phyloP scores from a whole-genome alignment of 2,888 invertebrate species.

The Bombylius discolor region DNA sequence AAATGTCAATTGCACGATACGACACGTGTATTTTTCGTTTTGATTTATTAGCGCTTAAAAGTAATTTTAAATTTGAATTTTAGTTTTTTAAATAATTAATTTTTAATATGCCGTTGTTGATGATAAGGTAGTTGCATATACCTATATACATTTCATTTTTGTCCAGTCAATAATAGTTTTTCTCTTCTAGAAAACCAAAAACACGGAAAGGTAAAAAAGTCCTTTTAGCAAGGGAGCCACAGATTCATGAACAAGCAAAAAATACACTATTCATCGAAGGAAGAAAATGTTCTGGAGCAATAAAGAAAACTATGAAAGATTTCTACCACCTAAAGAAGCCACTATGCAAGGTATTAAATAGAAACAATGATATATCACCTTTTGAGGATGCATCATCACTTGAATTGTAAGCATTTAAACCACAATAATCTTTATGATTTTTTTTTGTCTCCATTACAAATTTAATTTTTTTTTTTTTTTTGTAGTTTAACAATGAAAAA shows the following conservation, averaged over 20 bases:
- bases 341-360: conserved; percentile 56
- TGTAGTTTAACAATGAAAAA: conserved; percentile 59
- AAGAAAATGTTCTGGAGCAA: conserved; percentile 58
- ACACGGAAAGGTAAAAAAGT: conserved; percentile 79
- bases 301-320: conserved; percentile 67
- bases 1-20: no score
- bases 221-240: conserved; percentile 68
- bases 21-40: no score
- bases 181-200: conserved; percentile 62
- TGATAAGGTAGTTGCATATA: conserved; percentile 22
- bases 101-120: conserved; percentile 27
- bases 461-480: background rate
- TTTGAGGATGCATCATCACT: conserved; percentile 83
- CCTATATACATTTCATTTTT: conserved; percentile 11
- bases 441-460: background rate
- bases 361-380: conserved; percentile 80
- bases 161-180: background rate
- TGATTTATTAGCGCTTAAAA: no score
- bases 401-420: conserved; percentile 45
- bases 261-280: conserved; percentile 75
- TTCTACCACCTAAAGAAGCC: conserved; percentile 79
- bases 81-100: background rate
- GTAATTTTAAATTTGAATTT: no score
- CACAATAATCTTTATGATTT: background rate
- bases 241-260: conserved; percentile 79